Evolutionary conservation across 2,113 vertebrate species (phyloP), one percentile per base, ranked within the genome.

Genomic region (Ictidomys tridecemlineatus): DNA sequence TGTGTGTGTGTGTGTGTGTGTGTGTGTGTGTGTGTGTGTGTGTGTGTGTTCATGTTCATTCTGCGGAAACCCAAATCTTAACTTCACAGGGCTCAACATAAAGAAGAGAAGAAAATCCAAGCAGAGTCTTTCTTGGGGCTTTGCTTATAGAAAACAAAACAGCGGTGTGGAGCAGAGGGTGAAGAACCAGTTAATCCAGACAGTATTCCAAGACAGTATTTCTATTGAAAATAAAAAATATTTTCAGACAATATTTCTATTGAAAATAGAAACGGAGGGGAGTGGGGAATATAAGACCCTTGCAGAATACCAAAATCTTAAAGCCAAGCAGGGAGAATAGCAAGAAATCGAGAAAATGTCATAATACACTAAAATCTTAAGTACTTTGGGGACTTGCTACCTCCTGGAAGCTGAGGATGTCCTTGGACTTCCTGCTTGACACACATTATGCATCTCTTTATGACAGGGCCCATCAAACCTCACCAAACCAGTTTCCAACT

Each of bases 81-180:
- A 51, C 26, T 37, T 34, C 10, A 17, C 76, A 73, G 13, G 53
- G 53, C 4, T 67, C 51, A 26, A 39, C 11, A 37, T 30, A 73
- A 80, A 53, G 10, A 56, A 74, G 63, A 67, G 37, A 61, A 45
- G 32, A 93, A 82, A 95, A n/a, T 22, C 20, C 26, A 93, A 92
- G 16, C 20, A 85, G 24, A 86, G 34, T 0, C 0, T 84, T 78
- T 17, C 56, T 61, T 24, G 10, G n/a, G 39, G 6, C 63, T 82
- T n/a, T 63, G n/a, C 22, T 61, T 79, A 2, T 76, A 10, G 14
- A 61, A 86, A 93, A 17, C 8, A 53, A 74, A 58, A 39, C 58
- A 61, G 63, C 8, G 67, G 6, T 16, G 1, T 78, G 65, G 63
- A 28, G 14, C 16, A 70, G 20, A 70, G 42, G 10, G 11, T 14